These are phyloP conservation scores for Grammomys surdaster DNA, from an alignment of 2,113 vertebrate genomes.

Conservation along the genomic window DNA sequence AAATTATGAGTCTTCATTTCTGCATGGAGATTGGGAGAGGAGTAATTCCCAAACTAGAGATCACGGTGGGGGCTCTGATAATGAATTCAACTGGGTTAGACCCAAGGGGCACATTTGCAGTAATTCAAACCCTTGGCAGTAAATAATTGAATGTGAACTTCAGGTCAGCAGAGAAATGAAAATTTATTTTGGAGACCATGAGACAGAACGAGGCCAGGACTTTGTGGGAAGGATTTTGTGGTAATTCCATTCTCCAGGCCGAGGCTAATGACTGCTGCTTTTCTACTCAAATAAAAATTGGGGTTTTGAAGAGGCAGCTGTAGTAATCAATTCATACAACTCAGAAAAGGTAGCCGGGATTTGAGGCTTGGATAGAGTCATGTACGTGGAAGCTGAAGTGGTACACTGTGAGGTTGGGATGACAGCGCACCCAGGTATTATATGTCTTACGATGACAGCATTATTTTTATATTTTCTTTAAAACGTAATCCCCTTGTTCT, in stretches of 20 bases:
- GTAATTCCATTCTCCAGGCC: conserved; percentile 59
- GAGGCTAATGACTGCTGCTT: conserved; percentile 57
- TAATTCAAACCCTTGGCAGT: conserved; percentile 81
- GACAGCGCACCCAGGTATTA: neutral
- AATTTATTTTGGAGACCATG: conserved; percentile 82
- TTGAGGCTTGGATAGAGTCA: neutral
- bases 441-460: neutral
- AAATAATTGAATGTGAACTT: conserved; percentile 77
- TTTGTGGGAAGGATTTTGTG: conserved; percentile 71
- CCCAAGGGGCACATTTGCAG: conserved; percentile 82
- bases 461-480: neutral
- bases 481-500: neutral
- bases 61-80: conserved; percentile 50
- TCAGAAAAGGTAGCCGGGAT: conserved; percentile 36
- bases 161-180: conserved; percentile 79
- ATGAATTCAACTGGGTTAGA: conserved; percentile 79
- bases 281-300: conserved; percentile 59
- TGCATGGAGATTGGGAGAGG: conserved; percentile 59
- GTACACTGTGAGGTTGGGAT: neutral
- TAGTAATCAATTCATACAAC: conserved; percentile 31
- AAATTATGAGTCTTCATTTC: conserved; percentile 70
- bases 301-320: conserved; percentile 43
- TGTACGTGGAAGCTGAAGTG: conserved; percentile 6
- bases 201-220: conserved; percentile 73
- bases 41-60: conserved; percentile 70